phyloP scores from a whole-genome alignment of 1,140 invertebrate species.

The Lordiphosa stackelbergi region DNA sequence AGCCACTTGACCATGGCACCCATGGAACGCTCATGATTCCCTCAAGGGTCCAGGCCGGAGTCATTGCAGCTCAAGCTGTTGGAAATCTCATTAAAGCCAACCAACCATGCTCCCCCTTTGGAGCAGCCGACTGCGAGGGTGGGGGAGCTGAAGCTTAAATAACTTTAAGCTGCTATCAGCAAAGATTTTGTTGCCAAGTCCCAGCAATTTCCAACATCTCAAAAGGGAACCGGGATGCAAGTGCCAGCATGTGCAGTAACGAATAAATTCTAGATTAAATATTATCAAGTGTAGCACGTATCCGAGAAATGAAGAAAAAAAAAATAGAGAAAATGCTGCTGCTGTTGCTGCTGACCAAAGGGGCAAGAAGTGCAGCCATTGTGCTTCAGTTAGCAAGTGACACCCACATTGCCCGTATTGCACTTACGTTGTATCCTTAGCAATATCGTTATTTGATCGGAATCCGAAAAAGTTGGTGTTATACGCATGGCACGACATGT shows the following conservation, averaged over 20 bases:
- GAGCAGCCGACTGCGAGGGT: background rate
- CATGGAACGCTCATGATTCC: slow-evolving; percentile 15
- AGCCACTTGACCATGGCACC: slow-evolving; percentile 42
- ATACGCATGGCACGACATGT: slow-evolving; percentile 79
- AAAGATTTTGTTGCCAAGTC: slow-evolving; percentile 41
- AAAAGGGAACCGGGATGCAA: slow-evolving; percentile 18
- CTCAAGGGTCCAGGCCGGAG: slow-evolving; percentile 11
- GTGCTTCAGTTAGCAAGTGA: slow-evolving; percentile 3
- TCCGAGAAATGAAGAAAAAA: slow-evolving; percentile 3
- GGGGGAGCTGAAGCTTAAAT: slow-evolving; percentile 10
- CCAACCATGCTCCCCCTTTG: slow-evolving; percentile 32
- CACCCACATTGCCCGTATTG: slow-evolving; percentile 21
- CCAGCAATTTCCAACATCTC: slow-evolving; percentile 17
- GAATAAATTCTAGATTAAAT: slow-evolving; percentile 57
- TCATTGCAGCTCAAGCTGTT: slow-evolving; percentile 22
- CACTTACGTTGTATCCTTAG: slow-evolving; percentile 80
- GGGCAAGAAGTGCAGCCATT: background rate
- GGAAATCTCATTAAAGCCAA: slow-evolving; percentile 48
- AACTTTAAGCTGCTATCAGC: slow-evolving; percentile 47
- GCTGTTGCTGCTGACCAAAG: slow-evolving; percentile 5
- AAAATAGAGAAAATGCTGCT: background rate
- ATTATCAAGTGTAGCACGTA: slow-evolving; percentile 43
- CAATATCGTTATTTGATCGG: slow-evolving; percentile 77
- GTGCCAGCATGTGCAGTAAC: slow-evolving; percentile 42
- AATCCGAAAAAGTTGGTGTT: slow-evolving; percentile 76